Evolutionary conservation across 2,113 vertebrate species (phyloP).

Genomic region (Salvator merianae): DNA sequence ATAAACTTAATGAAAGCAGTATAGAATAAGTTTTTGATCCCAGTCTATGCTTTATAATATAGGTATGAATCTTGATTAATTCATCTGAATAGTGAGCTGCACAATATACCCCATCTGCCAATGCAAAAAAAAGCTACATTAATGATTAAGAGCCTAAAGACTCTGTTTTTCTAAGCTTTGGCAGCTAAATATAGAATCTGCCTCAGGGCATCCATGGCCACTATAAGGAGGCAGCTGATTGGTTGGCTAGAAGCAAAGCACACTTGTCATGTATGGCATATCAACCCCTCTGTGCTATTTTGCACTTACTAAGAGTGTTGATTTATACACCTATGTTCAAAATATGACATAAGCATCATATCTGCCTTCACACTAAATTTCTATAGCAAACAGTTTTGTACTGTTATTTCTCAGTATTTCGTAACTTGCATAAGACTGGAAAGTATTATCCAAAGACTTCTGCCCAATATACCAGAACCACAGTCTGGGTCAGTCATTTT

Average conservation of each 20-base stretch:
- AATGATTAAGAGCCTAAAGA: constrained; percentile 7
- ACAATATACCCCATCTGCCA: constrained; percentile 41
- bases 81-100: constrained; percentile 1
- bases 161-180: background rate
- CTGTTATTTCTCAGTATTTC: background rate
- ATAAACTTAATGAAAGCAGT: background rate
- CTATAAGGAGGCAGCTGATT: background rate
- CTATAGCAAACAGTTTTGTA: background rate
- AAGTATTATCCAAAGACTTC: background rate
- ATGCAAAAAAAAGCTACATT: constrained; percentile 13
- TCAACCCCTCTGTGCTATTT: background rate
- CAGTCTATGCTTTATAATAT: background rate
- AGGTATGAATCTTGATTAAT: background rate
- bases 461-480: constrained; percentile 32
- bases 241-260: background rate
- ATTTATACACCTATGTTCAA: background rate
- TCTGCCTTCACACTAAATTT: background rate
- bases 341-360: background rate
- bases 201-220: background rate
- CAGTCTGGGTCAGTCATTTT: background rate
- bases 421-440: background rate
- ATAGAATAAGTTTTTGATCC: constrained; percentile 4
- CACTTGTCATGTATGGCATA: background rate
- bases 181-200: background rate
- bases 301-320: background rate